A percentile compares a stretch with the other conserved stretches of the same genome.
phyloP scores from a whole-genome alignment of 2,888 invertebrate genomes.

The Pandemis cinnamomeana region DNA sequence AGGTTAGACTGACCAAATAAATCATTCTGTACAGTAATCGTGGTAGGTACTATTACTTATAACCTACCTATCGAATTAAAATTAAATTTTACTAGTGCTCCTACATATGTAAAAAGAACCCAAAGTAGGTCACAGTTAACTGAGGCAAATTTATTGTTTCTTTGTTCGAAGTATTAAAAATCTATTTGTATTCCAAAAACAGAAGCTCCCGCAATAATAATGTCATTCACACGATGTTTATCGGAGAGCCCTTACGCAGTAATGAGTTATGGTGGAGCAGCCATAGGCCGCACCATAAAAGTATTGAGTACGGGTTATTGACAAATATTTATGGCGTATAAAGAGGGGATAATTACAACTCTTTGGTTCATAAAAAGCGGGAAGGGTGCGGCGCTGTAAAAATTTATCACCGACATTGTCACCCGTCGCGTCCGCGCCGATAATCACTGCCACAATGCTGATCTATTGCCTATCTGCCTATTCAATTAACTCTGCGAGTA shows the following conservation, averaged over 20 bases:
- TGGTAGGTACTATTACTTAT: not conserved
- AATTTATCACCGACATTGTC: conserved; percentile 77
- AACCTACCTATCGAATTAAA: not conserved
- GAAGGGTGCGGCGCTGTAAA: conserved; percentile 79
- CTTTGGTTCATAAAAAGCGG: conserved; percentile 81
- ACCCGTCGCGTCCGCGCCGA: conserved; percentile 61
- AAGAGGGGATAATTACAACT: conserved; percentile 84
- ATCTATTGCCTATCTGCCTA: conserved; percentile 23
- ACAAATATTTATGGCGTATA: conserved; percentile 84
- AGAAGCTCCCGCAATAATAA: conserved; percentile 57
- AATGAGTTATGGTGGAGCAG: conserved; percentile 79
- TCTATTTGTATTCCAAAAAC: conserved; percentile 40
- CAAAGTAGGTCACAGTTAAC: not conserved
- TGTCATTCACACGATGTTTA: conserved; percentile 63
- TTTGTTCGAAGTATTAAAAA: conserved; percentile 35
- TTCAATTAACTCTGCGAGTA: not conserved
- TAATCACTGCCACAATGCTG: conserved; percentile 45
- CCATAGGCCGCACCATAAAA: conserved; percentile 79
- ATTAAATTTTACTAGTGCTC: not conserved
- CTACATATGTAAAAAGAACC: not conserved
- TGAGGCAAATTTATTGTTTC: conserved; percentile 14
- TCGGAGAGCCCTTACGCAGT: conserved; percentile 72
- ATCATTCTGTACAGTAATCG: not conserved
- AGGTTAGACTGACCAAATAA: too few species aligned
- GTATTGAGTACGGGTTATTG: conserved; percentile 82